These are phyloP conservation scores for Geophilus truncorum DNA, from an alignment of 2,888 invertebrate genomes.

Conservation along the genomic window DNA sequence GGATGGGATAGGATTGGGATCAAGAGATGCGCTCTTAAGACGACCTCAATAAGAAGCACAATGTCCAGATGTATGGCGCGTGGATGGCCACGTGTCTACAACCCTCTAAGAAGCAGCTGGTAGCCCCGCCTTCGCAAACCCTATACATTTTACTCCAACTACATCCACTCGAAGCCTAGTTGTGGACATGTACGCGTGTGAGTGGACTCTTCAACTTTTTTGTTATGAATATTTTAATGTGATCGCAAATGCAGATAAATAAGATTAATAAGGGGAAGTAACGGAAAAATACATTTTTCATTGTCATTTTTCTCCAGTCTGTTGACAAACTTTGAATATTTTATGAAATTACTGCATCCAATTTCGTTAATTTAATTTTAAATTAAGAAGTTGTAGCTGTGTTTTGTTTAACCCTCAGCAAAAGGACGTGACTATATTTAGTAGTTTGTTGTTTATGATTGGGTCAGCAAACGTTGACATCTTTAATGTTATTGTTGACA, in stretches of 20 bases:
- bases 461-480: background rate
- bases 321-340: background rate
- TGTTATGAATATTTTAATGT: background rate
- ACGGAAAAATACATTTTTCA: background rate
- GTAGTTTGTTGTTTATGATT: background rate
- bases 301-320: background rate
- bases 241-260: background rate
- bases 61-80: conserved; percentile 4
- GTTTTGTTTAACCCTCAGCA: background rate
- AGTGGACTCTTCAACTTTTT: conserved; percentile 6
- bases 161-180: background rate
- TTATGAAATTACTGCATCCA: too few relatives aligned
- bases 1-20: too few relatives aligned
- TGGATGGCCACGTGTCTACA: conserved; percentile 13
- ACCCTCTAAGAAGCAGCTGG: conserved; percentile 13
- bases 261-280: background rate
- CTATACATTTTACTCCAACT: background rate
- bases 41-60: background rate
- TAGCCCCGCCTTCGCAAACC: background rate
- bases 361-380: too few relatives aligned
- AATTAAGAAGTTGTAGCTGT: too few relatives aligned
- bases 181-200: background rate
- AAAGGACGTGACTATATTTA: background rate
- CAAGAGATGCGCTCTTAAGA: background rate
- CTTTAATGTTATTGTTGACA: background rate